Evolutionary conservation across 2,888 invertebrate genomes (phyloP).

Genomic region (Eilema caniola): DNA sequence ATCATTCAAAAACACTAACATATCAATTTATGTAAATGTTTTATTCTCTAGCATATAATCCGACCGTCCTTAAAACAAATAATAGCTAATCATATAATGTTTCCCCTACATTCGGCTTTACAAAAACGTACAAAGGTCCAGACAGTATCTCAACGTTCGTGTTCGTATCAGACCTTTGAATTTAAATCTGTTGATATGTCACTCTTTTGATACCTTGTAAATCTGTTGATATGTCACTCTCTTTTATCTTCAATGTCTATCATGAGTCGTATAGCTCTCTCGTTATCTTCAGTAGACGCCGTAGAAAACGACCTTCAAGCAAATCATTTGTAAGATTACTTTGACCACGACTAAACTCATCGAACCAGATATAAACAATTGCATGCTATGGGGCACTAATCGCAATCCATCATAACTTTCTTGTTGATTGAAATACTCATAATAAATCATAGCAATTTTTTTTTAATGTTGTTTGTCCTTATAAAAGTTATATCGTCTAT

Average conservation of each 20-base stretch:
- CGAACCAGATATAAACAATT: slow-evolving; percentile 4
- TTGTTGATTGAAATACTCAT: neutral
- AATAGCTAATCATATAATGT: too few species aligned
- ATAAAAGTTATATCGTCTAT: slow-evolving; percentile 36
- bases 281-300: slow-evolving; percentile 2
- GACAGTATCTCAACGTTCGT: too few species aligned
- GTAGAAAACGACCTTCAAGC: slow-evolving; percentile 20
- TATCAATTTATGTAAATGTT: too few species aligned
- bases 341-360: neutral
- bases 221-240: slow-evolving; percentile 4
- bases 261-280: neutral
- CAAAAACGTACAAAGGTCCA: neutral
- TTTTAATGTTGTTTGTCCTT: slow-evolving; percentile 16
- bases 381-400: neutral
- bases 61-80: too few species aligned
- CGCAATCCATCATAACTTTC: neutral
- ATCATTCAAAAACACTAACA: too few species aligned
- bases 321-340: neutral
- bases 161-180: neutral
- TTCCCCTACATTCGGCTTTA: neutral
- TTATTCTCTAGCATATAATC: too few species aligned
- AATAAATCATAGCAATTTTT: neutral
- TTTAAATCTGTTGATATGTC: neutral
- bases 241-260: neutral
- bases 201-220: too few species aligned